Percentiles rank a stretch among this genome's conserved stretches.
Evolutionary conservation across 2,888 invertebrate species (phyloP).

Genomic region (Diadegma fenestrale): DNA sequence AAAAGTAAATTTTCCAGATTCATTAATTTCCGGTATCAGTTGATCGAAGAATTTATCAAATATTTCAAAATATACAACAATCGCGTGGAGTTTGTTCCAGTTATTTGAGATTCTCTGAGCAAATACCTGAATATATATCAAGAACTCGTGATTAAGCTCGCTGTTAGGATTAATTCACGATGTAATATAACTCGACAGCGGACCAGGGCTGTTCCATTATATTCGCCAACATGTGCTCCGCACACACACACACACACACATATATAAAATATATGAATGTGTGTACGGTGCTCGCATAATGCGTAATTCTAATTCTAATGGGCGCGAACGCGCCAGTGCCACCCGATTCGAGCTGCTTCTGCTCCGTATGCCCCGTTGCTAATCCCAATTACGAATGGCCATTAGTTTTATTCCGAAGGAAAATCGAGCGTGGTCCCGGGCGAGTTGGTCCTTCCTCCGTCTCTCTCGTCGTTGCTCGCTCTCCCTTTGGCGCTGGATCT

Average conservation of each 20-base stretch:
- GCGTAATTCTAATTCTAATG: conserved; percentile 79
- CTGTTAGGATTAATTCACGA: conserved; percentile 20
- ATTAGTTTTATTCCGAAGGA: conserved; percentile 83
- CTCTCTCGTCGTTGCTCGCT: conserved; percentile 42
- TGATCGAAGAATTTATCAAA: not conserved
- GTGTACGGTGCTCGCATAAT: conserved; percentile 69
- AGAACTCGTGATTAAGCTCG: conserved; percentile 37
- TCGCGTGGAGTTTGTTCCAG: not conserved
- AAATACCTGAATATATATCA: conserved; percentile 7
- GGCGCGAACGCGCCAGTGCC: conserved; percentile 65
- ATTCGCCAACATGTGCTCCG: conserved; percentile 21
- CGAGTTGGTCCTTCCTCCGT: conserved; percentile 34
- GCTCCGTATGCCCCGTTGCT: conserved; percentile 71
- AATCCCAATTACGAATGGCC: conserved; percentile 84
- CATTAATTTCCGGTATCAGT: not conserved
- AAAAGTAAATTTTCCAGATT: not conserved
- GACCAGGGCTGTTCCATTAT: conserved; percentile 38
- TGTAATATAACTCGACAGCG: conserved; percentile 43
- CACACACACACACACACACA: conserved; percentile 8
- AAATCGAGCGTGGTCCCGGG: conserved; percentile 77
- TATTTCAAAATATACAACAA: not conserved
- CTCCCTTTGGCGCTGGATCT: conserved; percentile 42
- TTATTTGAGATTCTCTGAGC: not conserved
- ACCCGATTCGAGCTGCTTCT: conserved; percentile 58
- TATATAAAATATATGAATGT: conserved; percentile 68